Evolutionary conservation across 2,888 invertebrate species (phyloP).

Genomic region (Habroteleia sp.): DNA sequence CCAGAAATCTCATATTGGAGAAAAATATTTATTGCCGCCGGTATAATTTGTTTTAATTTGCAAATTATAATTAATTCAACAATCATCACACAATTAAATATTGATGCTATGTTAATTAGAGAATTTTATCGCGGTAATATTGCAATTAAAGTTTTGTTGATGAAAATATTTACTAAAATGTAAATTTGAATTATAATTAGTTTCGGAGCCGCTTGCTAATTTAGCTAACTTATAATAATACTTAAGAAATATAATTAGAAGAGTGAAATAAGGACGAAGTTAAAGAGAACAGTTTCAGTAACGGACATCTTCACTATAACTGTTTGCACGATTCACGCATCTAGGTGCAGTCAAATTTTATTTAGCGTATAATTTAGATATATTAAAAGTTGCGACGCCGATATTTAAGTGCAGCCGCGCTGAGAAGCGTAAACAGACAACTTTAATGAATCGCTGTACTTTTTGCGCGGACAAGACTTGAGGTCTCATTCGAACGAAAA

Average conservation of each 20-base stretch:
- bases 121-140: too few relatives aligned
- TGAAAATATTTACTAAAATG: too few relatives aligned
- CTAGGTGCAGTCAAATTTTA: slow-evolving; percentile 76
- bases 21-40: slow-evolving; percentile 17
- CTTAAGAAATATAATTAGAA: slow-evolving; percentile 2
- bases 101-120: too few relatives aligned
- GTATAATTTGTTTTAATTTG: slow-evolving; percentile 10
- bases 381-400: slow-evolving; percentile 75
- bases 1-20: slow-evolving; percentile 21
- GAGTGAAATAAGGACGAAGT: slow-evolving; percentile 30
- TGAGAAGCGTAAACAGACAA: slow-evolving; percentile 52
- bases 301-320: slow-evolving; percentile 68
- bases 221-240: not conserved
- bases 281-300: slow-evolving; percentile 55
- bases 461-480: slow-evolving; percentile 63
- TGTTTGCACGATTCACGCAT: slow-evolving; percentile 75
- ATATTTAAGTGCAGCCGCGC: slow-evolving; percentile 72
- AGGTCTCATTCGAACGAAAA: slow-evolving; percentile 67
- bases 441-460: slow-evolving; percentile 67
- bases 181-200: too few relatives aligned
- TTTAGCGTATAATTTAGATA: slow-evolving; percentile 79
- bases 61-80: slow-evolving; percentile 7
- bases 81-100: too few relatives aligned
- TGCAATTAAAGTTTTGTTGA: too few relatives aligned
- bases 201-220: not conserved